A percentile compares a stretch with the other conserved stretches of the same genome.
Conservation (phyloP, 2,113 vertebrate species). For the Microtus richardsoni region DNA sequence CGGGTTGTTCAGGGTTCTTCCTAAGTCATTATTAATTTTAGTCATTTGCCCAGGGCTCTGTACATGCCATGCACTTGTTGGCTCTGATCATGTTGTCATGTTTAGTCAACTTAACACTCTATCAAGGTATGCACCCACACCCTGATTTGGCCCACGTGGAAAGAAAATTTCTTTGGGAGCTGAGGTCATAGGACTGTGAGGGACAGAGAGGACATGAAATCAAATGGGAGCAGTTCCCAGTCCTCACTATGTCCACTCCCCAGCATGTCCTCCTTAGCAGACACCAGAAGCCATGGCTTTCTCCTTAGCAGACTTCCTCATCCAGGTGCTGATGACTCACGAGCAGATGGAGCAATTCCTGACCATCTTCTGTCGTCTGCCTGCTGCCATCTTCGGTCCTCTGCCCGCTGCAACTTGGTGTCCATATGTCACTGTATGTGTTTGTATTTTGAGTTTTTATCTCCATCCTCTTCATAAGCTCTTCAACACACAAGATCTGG, state of each 20-base stretch:
- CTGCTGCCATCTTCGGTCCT: not conserved
- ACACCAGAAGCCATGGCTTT: not conserved
- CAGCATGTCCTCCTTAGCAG: not conserved
- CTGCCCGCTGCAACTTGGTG: not conserved
- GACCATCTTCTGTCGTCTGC: not conserved
- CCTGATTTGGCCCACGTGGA: not conserved
- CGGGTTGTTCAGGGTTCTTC: not conserved
- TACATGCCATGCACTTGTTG: not conserved
- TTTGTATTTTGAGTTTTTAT: no score
- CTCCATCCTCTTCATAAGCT: no score
- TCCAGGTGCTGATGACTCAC: not conserved
- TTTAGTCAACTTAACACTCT: not conserved
- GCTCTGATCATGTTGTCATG: not conserved
- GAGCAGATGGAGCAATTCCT: not conserved
- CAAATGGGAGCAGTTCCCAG: not conserved
- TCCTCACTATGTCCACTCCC: not conserved
- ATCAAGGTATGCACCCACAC: not conserved
- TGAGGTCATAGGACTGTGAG: not conserved
- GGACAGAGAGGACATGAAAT: not conserved
- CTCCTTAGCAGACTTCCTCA: not conserved
- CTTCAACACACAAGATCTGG: no score
- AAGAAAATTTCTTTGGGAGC: not conserved
- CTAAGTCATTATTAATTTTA: not conserved
- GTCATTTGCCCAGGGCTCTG: not conserved
- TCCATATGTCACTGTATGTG: not conserved